These are phyloP conservation scores for Aproaerema taeniolella DNA, from an alignment of 2,888 invertebrate species.

Conservation along the genomic window DNA sequence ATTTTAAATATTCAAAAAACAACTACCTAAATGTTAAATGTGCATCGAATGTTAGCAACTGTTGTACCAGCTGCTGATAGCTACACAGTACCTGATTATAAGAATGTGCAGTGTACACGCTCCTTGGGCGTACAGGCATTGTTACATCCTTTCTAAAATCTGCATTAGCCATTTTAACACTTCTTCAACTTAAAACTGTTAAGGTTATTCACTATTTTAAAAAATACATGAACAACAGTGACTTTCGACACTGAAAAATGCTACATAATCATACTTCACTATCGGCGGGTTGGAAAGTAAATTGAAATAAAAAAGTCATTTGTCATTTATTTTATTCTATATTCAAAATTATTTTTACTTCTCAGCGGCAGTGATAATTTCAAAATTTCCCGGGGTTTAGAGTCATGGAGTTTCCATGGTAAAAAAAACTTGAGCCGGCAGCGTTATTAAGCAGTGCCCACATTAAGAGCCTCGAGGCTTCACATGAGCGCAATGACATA, in stretches of 20 bases:
- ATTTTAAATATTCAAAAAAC: too few species aligned
- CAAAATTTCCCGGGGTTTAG: background rate
- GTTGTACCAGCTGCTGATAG: too few species aligned
- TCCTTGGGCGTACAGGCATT: slow-evolving; percentile 79
- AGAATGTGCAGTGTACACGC: slow-evolving; percentile 82
- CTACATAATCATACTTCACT: slow-evolving; percentile 62
- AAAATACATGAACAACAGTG: slow-evolving; percentile 64
- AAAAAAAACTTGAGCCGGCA: too few species aligned
- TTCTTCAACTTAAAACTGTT: slow-evolving; percentile 56
- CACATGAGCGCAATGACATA: too few species aligned
- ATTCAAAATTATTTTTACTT: slow-evolving; percentile 39
- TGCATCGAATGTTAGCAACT: too few species aligned
- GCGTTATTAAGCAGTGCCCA: too few species aligned
- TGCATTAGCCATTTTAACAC: slow-evolving; percentile 67
- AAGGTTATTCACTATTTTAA: slow-evolving; percentile 56
- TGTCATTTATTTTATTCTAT: slow-evolving; percentile 49
- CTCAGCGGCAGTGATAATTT: slow-evolving; percentile 24
- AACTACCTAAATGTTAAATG: too few species aligned
- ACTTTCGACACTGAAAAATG: slow-evolving; percentile 56
- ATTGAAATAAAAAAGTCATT: slow-evolving; percentile 37
- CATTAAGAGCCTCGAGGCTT: too few species aligned
- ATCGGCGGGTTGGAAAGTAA: slow-evolving; percentile 32
- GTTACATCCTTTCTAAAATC: slow-evolving; percentile 69
- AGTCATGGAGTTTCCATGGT: background rate
- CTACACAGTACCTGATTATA: slow-evolving; percentile 75